phyloP scores from a whole-genome alignment of 2,888 invertebrate species.

The Pyrocoelia pectoralis region DNA sequence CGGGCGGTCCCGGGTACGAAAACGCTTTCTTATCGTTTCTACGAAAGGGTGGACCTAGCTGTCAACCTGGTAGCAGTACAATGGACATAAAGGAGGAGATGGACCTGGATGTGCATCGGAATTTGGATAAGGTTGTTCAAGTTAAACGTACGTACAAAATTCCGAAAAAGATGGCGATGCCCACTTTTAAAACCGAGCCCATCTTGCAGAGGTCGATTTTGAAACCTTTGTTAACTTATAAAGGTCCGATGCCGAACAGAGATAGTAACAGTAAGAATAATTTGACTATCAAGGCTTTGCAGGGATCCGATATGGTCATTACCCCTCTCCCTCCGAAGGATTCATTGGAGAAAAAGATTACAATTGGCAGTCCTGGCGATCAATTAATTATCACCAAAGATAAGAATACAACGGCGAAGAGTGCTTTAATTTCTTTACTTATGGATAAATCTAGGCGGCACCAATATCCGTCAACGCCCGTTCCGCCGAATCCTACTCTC shows the following conservation, averaged over 20 bases:
- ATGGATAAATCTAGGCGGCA: neutral
- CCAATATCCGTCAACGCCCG: neutral
- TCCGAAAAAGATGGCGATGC: neutral
- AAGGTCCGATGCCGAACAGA: neutral
- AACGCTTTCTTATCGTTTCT: conserved; percentile 29
- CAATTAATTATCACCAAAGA: neutral
- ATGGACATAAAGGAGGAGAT: neutral
- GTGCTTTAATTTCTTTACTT: neutral
- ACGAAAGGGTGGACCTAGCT: neutral
- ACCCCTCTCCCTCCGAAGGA: neutral
- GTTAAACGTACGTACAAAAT: conserved; percentile 19
- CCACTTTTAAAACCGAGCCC: neutral
- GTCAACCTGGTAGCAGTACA: too few relatives aligned
- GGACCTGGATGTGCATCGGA: neutral
- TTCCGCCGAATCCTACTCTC: conserved; percentile 6
- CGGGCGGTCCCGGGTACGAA: conserved; percentile 14
- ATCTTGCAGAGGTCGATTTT: neutral
- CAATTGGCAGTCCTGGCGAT: neutral
- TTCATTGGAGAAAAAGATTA: neutral
- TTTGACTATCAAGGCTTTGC: neutral
- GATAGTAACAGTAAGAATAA: neutral
- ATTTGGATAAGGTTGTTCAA: conserved; percentile 9
- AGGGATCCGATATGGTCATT: conserved; percentile 2
- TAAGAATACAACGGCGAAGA: neutral
- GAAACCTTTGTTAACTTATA: neutral